Conservation (phyloP, 2,797 vertebrate species). For the Micrastur ruficollis region DNA sequence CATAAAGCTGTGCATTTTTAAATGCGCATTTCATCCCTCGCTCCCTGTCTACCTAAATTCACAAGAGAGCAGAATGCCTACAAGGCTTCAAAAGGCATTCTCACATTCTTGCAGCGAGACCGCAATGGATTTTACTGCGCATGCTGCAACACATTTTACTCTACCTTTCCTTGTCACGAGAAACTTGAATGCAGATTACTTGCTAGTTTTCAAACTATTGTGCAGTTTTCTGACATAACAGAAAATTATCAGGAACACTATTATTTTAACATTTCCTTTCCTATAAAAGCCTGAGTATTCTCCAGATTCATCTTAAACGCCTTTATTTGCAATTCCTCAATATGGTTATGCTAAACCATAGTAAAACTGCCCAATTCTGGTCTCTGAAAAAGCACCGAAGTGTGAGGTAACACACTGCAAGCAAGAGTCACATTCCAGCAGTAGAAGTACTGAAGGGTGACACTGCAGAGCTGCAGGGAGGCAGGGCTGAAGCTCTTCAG, state of each 20-base stretch:
- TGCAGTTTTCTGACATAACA: background rate
- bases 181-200: background rate
- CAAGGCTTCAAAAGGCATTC: background rate
- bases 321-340: background rate
- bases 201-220: background rate
- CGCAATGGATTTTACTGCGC: background rate
- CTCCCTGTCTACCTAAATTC: background rate
- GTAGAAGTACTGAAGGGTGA: background rate
- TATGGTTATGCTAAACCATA: background rate
- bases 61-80: background rate
- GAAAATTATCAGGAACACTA: background rate
- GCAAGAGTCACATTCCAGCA: background rate
- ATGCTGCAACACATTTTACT: accelerated
- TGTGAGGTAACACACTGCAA: background rate
- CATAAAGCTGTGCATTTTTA: background rate
- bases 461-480: background rate
- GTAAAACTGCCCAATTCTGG: background rate
- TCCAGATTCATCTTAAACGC: background rate
- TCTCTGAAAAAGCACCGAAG: background rate
- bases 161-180: background rate
- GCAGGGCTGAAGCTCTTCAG: background rate
- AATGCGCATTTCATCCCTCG: background rate
- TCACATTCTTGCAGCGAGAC: background rate
- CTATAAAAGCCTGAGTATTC: background rate
- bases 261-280: background rate